Percentiles rank a stretch among this genome's conserved stretches.
Evolutionary conservation across 1,140 invertebrate species (phyloP).

Genomic region (Limonius californicus): DNA sequence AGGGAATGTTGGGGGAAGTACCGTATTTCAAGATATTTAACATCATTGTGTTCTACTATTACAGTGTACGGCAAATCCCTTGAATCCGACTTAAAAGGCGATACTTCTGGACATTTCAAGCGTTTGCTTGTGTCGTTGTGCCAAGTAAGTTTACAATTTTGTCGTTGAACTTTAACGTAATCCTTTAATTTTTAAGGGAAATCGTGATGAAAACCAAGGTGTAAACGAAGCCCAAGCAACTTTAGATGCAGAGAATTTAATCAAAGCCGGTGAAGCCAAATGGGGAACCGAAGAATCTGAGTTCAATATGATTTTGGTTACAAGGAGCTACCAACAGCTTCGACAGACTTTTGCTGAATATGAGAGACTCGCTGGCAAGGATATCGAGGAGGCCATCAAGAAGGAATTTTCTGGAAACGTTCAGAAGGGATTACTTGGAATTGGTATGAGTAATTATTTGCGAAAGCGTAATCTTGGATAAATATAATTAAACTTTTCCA

Average conservation of each 20-base stretch:
- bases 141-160: conserved; percentile 51
- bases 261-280: conserved; percentile 70
- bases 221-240: conserved; percentile 63
- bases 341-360: conserved; percentile 78
- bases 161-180: no score
- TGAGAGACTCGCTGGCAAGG: conserved; percentile 68
- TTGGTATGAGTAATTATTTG: conserved; percentile 61
- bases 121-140: conserved; percentile 80
- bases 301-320: conserved; percentile 79
- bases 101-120: conserved; percentile 90
- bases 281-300: conserved; percentile 85
- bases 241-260: conserved; percentile 67
- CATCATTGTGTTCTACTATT: no score
- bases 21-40: no score
- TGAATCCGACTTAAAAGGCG: conserved; percentile 84
- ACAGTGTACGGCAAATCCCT: conserved; percentile 79
- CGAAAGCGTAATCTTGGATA: no score
- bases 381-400: conserved; percentile 83
- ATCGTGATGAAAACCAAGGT: conserved; percentile 73
- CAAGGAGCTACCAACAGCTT: conserved; percentile 76
- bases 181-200: conserved; percentile 55
- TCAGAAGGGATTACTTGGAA: conserved; percentile 78
- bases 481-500: no score
- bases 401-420: conserved; percentile 84
- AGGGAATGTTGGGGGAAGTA: no score